These are phyloP conservation scores for Xylocopa sonorina DNA, from an alignment of 1,140 invertebrate species.

Conservation along the genomic window DNA sequence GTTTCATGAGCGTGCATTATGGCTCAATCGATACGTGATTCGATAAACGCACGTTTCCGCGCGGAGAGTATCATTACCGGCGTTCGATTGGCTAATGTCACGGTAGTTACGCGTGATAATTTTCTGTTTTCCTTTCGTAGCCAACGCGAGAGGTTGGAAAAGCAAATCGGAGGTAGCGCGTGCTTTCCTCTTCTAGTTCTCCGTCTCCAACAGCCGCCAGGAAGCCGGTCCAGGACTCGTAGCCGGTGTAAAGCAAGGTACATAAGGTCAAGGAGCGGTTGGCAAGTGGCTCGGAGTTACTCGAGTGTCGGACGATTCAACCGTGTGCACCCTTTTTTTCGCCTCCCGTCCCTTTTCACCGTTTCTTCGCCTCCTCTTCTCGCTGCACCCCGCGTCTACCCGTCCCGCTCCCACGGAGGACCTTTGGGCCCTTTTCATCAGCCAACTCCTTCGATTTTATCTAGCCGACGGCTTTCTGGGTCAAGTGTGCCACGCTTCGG, in stretches of 20 bases:
- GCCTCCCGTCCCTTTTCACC: conserved; percentile 8
- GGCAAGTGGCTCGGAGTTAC: conserved; percentile 58
- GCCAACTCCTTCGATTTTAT: conserved; percentile 60
- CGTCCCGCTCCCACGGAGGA: no score
- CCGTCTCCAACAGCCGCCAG: neutral
- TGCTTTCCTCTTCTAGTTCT: conserved; percentile 6
- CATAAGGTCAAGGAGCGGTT: conserved; percentile 65
- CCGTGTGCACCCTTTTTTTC: conserved; percentile 33
- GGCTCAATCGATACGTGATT: neutral
- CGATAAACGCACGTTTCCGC: neutral
- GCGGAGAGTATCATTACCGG: neutral
- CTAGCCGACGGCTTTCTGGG: conserved; percentile 58
- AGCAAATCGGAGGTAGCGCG: neutral
- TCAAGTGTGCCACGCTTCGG: conserved; percentile 55
- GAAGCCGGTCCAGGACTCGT: conserved; percentile 51
- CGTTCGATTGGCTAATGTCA: neutral
- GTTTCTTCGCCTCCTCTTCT: neutral
- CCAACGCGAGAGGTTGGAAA: neutral
- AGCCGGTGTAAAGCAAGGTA: conserved; percentile 54
- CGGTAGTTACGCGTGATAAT: neutral
- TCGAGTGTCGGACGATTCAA: conserved; percentile 65
- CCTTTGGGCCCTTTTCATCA: neutral
- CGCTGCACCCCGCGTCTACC: neutral
- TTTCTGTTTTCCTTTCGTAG: neutral
- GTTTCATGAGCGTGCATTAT: neutral